Conservation (phyloP, 2,888 invertebrate genomes). For the Schizotus pectinicornis region DNA sequence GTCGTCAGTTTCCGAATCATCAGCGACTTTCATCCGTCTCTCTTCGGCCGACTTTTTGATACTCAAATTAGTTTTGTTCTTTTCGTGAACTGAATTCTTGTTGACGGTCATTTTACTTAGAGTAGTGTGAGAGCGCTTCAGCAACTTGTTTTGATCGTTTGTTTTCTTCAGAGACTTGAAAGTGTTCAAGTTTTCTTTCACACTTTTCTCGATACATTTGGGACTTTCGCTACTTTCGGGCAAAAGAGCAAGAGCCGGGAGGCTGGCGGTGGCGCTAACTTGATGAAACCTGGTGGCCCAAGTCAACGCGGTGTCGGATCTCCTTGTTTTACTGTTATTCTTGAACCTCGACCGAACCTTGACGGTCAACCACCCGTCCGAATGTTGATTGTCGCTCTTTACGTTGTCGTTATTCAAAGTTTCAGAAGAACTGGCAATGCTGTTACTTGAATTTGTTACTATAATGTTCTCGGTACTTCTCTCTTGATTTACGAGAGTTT, state of each 20-base stretch:
- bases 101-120: conserved; percentile 47
- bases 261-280: conserved; percentile 81
- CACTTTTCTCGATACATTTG: conserved; percentile 52
- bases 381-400: conserved; percentile 46
- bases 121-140: conserved; percentile 54
- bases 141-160: conserved; percentile 31
- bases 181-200: conserved; percentile 54
- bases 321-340: conserved; percentile 57
- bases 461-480: conserved; percentile 45
- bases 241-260: conserved; percentile 72
- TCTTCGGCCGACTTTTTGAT: conserved; percentile 40
- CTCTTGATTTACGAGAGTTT: conserved; percentile 54
- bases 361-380: conserved; percentile 90
- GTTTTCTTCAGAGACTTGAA: conserved; percentile 48
- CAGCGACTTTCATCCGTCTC: conserved; percentile 38
- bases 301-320: conserved; percentile 58
- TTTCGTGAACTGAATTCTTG: conserved; percentile 39
- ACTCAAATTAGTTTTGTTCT: conserved; percentile 45
- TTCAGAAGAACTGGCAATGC: conserved; percentile 64
- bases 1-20: conserved; percentile 68
- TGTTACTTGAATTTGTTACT: conserved; percentile 49
- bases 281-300: conserved; percentile 81
- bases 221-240: conserved; percentile 48
- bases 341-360: conserved; percentile 71
- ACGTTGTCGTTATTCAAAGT: conserved; percentile 64